Conservation (phyloP, 1,140 invertebrate genomes). For the Caerostris darwini region DNA sequence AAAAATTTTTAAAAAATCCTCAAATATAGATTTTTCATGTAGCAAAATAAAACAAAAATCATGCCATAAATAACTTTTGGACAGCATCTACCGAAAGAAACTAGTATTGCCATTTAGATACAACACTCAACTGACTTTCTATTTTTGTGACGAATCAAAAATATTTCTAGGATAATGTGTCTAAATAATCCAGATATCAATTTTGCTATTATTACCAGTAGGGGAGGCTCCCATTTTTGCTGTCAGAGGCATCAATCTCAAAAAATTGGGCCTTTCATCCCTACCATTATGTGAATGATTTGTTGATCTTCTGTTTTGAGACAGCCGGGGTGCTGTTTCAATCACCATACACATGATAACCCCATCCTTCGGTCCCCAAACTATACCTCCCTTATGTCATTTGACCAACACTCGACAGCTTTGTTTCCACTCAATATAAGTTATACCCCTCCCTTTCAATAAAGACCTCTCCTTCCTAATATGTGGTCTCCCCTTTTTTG, state of each 20-base stretch:
- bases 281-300: conserved; percentile 5
- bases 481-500: conserved; percentile 55
- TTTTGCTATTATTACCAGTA: too few relatives aligned
- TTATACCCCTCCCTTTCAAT: conserved; percentile 41
- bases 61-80: too few relatives aligned
- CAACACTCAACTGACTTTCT: background rate
- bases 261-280: background rate
- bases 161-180: background rate
- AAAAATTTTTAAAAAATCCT: too few relatives aligned
- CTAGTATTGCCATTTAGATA: too few relatives aligned
- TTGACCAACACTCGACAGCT: conserved; percentile 41
- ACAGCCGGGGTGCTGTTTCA: conserved; percentile 4
- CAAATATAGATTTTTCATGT: too few relatives aligned
- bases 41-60: too few relatives aligned
- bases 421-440: conserved; percentile 64
- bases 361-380: conserved; percentile 29
- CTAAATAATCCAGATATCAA: too few relatives aligned
- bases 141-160: background rate
- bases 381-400: conserved; percentile 12
- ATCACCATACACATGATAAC: background rate
- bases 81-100: too few relatives aligned
- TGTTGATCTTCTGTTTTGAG: conserved; percentile 3
- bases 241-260: background rate
- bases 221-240: background rate
- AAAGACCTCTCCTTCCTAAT: background rate